Evolutionary conservation across 2,888 invertebrate species (phyloP).

Genomic region (Melanargia galathea): DNA sequence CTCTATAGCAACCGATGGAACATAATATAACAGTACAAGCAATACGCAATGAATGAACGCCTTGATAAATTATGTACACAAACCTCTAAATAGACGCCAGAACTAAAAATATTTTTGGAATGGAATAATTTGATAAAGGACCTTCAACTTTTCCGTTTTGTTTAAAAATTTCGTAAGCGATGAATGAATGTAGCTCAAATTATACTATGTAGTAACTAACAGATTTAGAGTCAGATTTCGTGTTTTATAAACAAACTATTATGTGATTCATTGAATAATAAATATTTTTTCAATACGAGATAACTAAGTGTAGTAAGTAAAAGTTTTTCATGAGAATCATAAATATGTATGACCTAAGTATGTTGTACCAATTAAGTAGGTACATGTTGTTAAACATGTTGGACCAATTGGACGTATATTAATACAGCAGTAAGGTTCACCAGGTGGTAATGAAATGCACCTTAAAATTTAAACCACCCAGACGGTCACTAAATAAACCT

Average conservation of each 20-base stretch:
- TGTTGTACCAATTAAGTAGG: no score
- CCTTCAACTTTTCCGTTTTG: conserved; percentile 39
- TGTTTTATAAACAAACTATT: not conserved
- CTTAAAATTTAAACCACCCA: no score
- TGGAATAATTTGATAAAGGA: conserved; percentile 36
- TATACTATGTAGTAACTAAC: not conserved
- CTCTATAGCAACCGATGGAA: conserved; percentile 2
- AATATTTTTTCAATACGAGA: not conserved
- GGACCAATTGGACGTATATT: no score
- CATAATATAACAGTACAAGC: conserved; percentile 14
- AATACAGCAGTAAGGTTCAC: no score
- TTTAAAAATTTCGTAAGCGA: conserved; percentile 39
- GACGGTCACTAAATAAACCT: no score
- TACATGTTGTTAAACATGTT: no score
- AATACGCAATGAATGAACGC: conserved; percentile 21
- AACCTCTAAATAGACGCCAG: conserved; percentile 23
- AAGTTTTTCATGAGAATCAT: no score
- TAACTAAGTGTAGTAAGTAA: no score
- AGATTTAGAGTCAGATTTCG: not conserved
- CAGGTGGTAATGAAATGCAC: no score
- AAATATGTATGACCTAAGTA: no score
- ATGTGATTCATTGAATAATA: not conserved
- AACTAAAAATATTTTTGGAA: conserved; percentile 27
- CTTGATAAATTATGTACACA: conserved; percentile 26
- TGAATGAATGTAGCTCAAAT: conserved; percentile 24